A percentile compares a stretch with the other conserved stretches of the same genome.
phyloP scores from a whole-genome alignment of 92 coral and sea anemone species.

The Umimayanthus kanabou region DNA sequence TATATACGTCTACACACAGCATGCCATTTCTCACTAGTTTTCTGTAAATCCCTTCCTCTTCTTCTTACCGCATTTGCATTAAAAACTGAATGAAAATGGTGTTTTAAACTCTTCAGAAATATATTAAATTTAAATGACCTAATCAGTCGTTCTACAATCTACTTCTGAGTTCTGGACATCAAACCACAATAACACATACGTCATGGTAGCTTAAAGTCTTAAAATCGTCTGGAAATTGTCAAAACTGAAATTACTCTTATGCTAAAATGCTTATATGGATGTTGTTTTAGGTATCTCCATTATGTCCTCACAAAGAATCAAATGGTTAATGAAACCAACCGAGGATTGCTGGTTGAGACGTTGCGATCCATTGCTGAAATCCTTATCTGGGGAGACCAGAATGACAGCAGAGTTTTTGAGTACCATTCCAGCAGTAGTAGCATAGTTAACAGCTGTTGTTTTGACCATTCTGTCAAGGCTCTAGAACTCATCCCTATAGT shows the following conservation, averaged over 20 bases:
- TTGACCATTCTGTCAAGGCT: not conserved
- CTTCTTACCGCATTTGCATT: not conserved
- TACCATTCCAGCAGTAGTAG: constrained; percentile 43
- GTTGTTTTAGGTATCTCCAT: constrained; percentile 82
- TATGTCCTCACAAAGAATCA: constrained; percentile 93
- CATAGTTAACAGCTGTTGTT: not conserved
- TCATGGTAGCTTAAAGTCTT: constrained; percentile 2
- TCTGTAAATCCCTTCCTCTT: not conserved
- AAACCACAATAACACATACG: not conserved
- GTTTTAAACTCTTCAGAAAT: too few relatives aligned
- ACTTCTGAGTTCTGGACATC: not conserved
- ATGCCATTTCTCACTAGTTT: not conserved
- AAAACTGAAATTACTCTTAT: not conserved
- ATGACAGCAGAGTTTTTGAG: constrained; percentile 99
- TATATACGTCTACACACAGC: not conserved
- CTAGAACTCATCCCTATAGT: too few relatives aligned
- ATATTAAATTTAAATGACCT: not conserved
- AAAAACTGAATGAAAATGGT: not conserved
- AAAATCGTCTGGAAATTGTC: not conserved
- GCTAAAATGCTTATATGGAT: not conserved
- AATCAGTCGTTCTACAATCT: too few relatives aligned
- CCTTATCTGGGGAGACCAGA: constrained; percentile 99
- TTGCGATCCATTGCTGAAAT: constrained; percentile 99
- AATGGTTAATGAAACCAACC: constrained; percentile 89
- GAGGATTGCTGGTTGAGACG: constrained; percentile 92